Conservation (phyloP, 2,888 invertebrate species). For the Mantis religiosa region DNA sequence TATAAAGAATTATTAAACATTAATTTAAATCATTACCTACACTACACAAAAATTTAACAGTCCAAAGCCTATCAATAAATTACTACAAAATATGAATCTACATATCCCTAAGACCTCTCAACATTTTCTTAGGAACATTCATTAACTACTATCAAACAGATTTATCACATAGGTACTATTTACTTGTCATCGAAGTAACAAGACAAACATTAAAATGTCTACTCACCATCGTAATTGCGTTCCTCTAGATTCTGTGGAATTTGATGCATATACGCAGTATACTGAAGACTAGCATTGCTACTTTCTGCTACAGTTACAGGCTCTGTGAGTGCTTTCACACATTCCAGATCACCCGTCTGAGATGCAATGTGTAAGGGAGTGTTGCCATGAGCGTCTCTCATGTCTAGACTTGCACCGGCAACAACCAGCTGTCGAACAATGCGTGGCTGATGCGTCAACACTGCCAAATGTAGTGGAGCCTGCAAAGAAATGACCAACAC, state of each 20-base stretch:
- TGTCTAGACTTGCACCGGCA: constrained; percentile 65
- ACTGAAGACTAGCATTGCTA: constrained; percentile 37
- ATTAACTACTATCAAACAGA: neutral
- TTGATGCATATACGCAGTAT: constrained; percentile 35
- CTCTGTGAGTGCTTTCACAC: constrained; percentile 68
- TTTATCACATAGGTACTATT: neutral
- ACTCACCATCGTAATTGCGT: constrained; percentile 81
- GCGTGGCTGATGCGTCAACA: constrained; percentile 67
- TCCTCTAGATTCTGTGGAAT: constrained; percentile 66
- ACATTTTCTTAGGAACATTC: neutral
- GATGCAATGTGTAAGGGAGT: constrained; percentile 85
- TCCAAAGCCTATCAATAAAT: too few species aligned
- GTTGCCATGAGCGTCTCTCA: constrained; percentile 73
- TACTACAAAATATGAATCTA: neutral
- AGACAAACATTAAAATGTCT: neutral
- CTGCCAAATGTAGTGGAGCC: constrained; percentile 84
- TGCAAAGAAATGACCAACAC: constrained; percentile 32
- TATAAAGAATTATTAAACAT: neutral
- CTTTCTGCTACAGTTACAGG: constrained; percentile 55
- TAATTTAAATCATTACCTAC: neutral
- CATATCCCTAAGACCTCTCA: neutral
- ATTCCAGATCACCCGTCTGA: constrained; percentile 61
- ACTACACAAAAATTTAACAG: neutral
- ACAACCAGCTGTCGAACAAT: constrained; percentile 73
- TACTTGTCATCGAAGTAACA: too few species aligned